These are phyloP conservation scores for Lagopus leucura DNA, from an alignment of 2,113 vertebrate species.

Conservation along the genomic window DNA sequence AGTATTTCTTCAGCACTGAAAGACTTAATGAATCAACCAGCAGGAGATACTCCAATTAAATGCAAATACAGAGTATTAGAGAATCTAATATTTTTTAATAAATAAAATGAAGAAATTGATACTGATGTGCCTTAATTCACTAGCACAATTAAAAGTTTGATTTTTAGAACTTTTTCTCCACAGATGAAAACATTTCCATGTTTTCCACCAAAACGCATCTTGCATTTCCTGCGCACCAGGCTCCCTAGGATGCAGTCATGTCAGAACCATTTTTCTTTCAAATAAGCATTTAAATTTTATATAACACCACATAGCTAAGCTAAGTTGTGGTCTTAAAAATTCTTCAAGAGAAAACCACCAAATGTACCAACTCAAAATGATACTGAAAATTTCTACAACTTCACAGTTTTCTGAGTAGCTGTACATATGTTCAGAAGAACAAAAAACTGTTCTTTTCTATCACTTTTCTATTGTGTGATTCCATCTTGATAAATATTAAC, in stretches of 20 bases:
- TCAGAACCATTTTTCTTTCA: neutral
- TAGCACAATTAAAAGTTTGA: neutral
- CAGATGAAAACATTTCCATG: neutral
- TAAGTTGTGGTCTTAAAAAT: neutral
- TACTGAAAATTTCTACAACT: neutral
- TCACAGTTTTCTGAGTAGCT: neutral
- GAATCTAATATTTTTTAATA: neutral
- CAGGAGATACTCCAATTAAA: neutral
- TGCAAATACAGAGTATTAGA: neutral
- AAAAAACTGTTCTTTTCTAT: neutral
- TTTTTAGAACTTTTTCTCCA: neutral
- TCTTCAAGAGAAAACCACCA: neutral
- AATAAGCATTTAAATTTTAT: neutral
- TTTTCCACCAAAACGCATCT: neutral
- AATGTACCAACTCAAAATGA: neutral
- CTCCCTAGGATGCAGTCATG: neutral
- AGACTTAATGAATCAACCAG: neutral
- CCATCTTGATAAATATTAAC: neutral
- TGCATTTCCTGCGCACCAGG: neutral
- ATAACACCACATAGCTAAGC: neutral
- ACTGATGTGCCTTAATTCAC: neutral
- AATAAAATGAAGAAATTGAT: neutral
- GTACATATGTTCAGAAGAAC: neutral
- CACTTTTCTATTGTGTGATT: neutral
- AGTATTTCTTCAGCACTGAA: neutral